A percentile compares a stretch with the other conserved stretches of the same genome.
Evolutionary conservation across 2,797 vertebrate species (phyloP).

Genomic region (Gallinago solitaria): DNA sequence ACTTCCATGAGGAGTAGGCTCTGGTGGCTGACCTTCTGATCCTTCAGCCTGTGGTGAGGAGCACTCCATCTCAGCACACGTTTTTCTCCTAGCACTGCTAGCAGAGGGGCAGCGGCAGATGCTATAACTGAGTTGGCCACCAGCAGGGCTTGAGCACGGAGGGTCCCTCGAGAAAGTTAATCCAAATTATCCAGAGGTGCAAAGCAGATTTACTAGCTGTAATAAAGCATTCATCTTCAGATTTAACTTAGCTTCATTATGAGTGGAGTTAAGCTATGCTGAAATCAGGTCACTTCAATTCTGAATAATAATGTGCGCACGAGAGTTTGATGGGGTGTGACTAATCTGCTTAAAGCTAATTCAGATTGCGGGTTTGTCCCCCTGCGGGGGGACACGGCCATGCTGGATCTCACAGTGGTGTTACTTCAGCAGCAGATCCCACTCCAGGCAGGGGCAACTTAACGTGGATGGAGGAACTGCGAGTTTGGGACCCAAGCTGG

Average conservation of each 20-base stretch:
- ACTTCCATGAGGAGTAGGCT: not conserved
- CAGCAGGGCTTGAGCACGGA: not conserved
- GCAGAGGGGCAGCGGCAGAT: not conserved
- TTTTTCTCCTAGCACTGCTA: not conserved
- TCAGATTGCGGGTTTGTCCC: not conserved
- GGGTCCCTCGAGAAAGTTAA: constrained; percentile 11
- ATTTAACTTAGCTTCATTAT: constrained; percentile 2
- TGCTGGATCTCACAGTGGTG: not conserved
- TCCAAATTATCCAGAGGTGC: constrained; percentile 34
- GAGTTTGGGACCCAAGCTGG: not conserved
- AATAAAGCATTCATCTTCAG: constrained; percentile 25
- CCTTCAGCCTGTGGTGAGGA: not conserved
- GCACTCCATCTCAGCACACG: accelerated
- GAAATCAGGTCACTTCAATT: constrained; percentile 51
- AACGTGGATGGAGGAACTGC: not conserved
- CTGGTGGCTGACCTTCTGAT: not conserved
- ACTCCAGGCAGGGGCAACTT: not conserved
- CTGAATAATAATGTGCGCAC: constrained; percentile 12
- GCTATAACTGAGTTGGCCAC: not conserved
- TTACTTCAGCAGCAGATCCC: not conserved
- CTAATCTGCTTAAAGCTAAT: constrained; percentile 48
- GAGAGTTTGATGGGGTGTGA: constrained; percentile 53
- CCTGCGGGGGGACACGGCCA: not conserved
- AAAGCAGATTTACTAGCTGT: constrained; percentile 19
- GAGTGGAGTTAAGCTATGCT: constrained; percentile 11